Percentiles rank a stretch among this genome's conserved stretches.
These are phyloP conservation scores for Callorhinus ursinus DNA, from an alignment of 2,113 vertebrate genomes.

Conservation along the genomic window DNA sequence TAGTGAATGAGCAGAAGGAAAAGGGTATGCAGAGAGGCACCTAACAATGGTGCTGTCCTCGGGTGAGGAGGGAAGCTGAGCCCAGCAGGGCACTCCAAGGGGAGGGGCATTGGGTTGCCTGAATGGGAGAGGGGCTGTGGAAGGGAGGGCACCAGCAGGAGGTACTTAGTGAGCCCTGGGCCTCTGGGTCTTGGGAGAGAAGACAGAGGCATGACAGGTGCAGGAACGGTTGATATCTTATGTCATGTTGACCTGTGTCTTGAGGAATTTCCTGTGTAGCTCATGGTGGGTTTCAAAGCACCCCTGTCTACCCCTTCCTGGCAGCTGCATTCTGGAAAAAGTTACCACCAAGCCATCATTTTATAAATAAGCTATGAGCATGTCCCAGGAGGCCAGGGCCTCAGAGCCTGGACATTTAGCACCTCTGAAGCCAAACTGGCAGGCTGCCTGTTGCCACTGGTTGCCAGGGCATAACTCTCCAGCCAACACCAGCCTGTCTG, in stretches of 20 bases:
- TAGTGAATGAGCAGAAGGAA: not conserved
- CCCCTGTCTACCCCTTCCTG: not conserved
- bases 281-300: not conserved
- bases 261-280: slow-evolving; percentile 57
- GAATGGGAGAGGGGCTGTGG: not conserved
- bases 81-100: not conserved
- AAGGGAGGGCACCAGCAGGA: not conserved
- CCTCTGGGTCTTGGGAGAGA: not conserved
- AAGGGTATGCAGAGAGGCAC: not conserved
- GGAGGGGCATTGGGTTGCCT: not conserved
- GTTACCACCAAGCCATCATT: not conserved
- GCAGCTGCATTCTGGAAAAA: slow-evolving; percentile 32
- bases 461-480: not conserved
- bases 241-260: not conserved
- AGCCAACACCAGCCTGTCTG: not conserved
- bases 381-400: not conserved
- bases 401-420: not conserved
- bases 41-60: rapidly evolving
- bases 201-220: not conserved
- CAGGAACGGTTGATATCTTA: not conserved
- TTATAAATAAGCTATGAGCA: not conserved
- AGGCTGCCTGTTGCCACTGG: not conserved
- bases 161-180: not conserved
- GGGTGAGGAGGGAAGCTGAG: not conserved
- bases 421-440: not conserved